A percentile compares a stretch with the other conserved stretches of the same genome.
Conservation (phyloP, 2,888 invertebrate genomes). For the Vesta saturnalis region DNA sequence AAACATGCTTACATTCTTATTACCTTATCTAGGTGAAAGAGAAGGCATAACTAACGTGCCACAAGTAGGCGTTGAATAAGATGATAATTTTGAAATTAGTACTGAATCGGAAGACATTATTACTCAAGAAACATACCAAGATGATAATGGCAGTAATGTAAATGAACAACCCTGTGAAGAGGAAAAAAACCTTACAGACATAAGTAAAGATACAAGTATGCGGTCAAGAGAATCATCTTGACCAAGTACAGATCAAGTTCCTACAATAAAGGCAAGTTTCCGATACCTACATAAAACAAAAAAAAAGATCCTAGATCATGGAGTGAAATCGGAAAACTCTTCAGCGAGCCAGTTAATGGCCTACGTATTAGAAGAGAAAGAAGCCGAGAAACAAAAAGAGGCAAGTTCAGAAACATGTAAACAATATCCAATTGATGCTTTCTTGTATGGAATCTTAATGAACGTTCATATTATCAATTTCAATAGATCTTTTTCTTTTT, state of each 20-base stretch:
- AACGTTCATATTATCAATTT: not conserved
- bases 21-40: slow-evolving; percentile 44
- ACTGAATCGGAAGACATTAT: not conserved
- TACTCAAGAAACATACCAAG: slow-evolving; percentile 22
- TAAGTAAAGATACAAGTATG: not conserved
- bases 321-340: not conserved
- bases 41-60: slow-evolving; percentile 39
- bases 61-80: slow-evolving; percentile 3
- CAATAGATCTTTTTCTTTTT: no score
- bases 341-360: slow-evolving; percentile 40
- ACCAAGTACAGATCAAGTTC: not conserved
- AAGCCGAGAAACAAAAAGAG: slow-evolving; percentile 27
- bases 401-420: not conserved
- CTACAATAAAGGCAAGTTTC: not conserved
- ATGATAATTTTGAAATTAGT: slow-evolving; percentile 14
- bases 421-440: slow-evolving; percentile 8
- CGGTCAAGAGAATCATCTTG: not conserved
- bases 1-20: slow-evolving; percentile 42
- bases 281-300: not conserved
- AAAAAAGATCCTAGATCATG: not conserved
- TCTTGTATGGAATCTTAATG: not conserved
- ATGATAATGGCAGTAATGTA: not conserved
- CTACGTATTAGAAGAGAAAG: slow-evolving; percentile 44
- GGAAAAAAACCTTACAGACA: not conserved
- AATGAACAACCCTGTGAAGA: not conserved